phyloP scores from a whole-genome alignment of 2,888 invertebrate species.

The Lasiommata megera region DNA sequence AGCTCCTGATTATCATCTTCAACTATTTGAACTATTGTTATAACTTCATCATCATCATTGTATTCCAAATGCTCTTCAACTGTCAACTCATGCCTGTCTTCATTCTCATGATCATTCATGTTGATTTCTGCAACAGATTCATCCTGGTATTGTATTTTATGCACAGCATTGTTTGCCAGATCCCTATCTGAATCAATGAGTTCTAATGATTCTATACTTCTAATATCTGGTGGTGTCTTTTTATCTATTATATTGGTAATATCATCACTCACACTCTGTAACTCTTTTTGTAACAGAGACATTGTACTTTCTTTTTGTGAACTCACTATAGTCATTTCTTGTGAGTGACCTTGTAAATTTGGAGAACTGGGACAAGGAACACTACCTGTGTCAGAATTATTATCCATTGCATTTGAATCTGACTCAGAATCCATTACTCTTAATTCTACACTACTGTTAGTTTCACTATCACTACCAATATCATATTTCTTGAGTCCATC shows the following conservation, averaged over 20 bases:
- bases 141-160: slow-evolving; percentile 7
- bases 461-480: slow-evolving; percentile 75
- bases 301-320: slow-evolving; percentile 11
- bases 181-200: slow-evolving; percentile 1
- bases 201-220: slow-evolving; percentile 8
- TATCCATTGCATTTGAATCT: slow-evolving; percentile 69
- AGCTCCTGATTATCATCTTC: slow-evolving; percentile 71
- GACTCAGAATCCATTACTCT: slow-evolving; percentile 73
- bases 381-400: slow-evolving; percentile 60
- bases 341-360: slow-evolving; percentile 45
- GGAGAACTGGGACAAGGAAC: slow-evolving; percentile 52
- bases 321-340: slow-evolving; percentile 52
- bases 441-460: slow-evolving; percentile 70
- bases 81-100: slow-evolving; percentile 45
- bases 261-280: slow-evolving; percentile 14
- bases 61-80: slow-evolving; percentile 57
- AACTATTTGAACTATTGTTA: slow-evolving; percentile 75
- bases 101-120: slow-evolving; percentile 30
- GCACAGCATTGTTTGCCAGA: slow-evolving; percentile 7
- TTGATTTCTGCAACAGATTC: slow-evolving; percentile 7
- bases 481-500: slow-evolving; percentile 65
- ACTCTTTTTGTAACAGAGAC: slow-evolving; percentile 1
- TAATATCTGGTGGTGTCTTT: not conserved
- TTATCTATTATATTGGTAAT: not conserved
- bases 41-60: slow-evolving; percentile 74